Conservation (phyloP, 2,113 vertebrate species). For the Gallinago undulata region DNA sequence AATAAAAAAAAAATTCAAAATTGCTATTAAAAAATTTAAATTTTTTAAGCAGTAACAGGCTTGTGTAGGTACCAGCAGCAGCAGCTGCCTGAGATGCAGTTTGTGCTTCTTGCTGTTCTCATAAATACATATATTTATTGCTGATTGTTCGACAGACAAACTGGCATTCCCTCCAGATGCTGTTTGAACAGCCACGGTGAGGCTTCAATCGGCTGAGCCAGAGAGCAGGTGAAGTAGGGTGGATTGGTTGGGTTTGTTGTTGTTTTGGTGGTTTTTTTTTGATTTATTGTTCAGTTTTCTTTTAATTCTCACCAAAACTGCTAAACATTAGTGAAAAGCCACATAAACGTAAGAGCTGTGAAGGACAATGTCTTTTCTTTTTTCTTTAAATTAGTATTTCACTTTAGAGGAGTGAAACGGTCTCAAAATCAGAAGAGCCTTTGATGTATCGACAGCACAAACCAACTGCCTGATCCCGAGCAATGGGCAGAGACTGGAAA, state of each 20-base stretch:
- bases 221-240: not conserved
- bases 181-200: not conserved
- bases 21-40: not conserved
- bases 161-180: not conserved
- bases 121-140: not conserved
- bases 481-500: not conserved
- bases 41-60: not conserved
- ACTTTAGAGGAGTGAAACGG: not conserved
- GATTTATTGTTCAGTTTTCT: not conserved
- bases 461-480: not conserved
- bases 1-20: not conserved
- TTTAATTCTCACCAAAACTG: not conserved
- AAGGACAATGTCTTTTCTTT: not conserved
- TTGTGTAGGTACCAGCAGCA: not conserved
- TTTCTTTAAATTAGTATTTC: not conserved
- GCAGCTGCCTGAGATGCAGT: not conserved
- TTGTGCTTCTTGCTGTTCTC: not conserved
- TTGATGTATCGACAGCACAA: not conserved
- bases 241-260: too few species aligned
- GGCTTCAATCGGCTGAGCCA: not conserved
- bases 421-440: not conserved
- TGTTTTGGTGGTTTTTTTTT: accelerated
- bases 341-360: accelerated
- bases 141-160: not conserved
- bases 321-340: not conserved